Base-by-base conservation (phyloP, 2,113 vertebrate species). In the Paramisgurnus dabryanus region DNA sequence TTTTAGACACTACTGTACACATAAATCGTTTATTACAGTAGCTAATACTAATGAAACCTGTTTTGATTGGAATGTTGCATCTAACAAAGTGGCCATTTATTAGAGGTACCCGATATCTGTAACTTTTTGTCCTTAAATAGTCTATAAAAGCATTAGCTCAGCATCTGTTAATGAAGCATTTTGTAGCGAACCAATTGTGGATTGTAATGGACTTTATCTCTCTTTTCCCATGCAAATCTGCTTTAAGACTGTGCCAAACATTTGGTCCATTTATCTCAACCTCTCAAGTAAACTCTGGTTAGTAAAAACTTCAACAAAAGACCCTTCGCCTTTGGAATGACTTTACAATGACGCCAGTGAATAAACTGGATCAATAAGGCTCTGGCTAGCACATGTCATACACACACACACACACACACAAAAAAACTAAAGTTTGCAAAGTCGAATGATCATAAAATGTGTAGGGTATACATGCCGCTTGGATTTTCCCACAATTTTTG, bases 1-100 rank as follows among this genome's bases (percentile, higher is more conserved):
- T 73, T 63, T 67, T 80, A 76, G 79, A 84, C 58, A 27, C 70
- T 60, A 78, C 64, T 43, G 70, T 72, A 43, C 68, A 73, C 39
- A 47, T 22, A 22, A 22, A 22, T 18, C n/a, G 34, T 66, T 55
- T 12, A 17, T 43, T 71, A 41, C 58, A 22, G 27, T 34, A 34
- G 27, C 27, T 73, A 50, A 55, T 65, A 67, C 9, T 75, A 18
- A 77, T 67, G 68, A 55, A 71, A 65, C 68, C 60, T 64, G 43
- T 45, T 69, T 17, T 27, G 66, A 55, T 71, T 47, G 64, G n/a
- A 58, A 67, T 67, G 70, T 40, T 58, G 79, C 50, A 64, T 74
- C 63, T 67, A 58, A 70, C 61, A 61, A 7, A n/a, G 39, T 58
- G 58, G 66, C 67, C 64, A 53, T 70, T 57, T 60, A 18, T 40